Base-by-base conservation (phyloP, 2,113 vertebrate genomes). In the Tenrec ecaudatus region DNA sequence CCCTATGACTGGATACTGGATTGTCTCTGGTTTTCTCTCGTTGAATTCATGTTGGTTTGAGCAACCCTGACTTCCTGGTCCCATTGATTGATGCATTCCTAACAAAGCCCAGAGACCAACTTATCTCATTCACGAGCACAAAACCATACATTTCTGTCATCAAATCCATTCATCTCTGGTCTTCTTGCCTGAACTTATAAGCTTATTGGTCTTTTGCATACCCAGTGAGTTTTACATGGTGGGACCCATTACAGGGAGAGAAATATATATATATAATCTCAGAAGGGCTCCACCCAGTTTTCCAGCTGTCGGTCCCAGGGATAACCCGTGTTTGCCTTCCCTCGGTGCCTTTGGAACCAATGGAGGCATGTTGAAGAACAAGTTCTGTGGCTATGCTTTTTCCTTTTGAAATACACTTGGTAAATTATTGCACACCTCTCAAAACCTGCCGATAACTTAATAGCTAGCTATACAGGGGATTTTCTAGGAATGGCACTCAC, bases 181-280 rank as follows among this genome's bases (percentile, higher is more conserved):
- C 29, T 79, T 88, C 75, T 66, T 75, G 47, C 27, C 73, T 92
- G 14, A 4, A 40, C 40, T 40, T 40, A 40, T 40, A 40, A 40
- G 40, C 73, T 75, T 12, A 69, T 92, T 94, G 86, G 20, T 25
- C 58, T 84, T 92, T 95, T 86, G 38, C 69, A 43, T 47, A 17
- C 11, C 15, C 64, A 60, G 40, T 40, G 40, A 7, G 4, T 83
- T 31, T 87, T 58, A 69, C 66, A 36, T 1, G 57, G 58, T 22
- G 43, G 40, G 9, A n/a, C 31, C 33, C 3, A 68, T 53, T 68
- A 77, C 47, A 92, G 47, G 38, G 57, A n/a, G 29, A 57, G 90
- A 87, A 53, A 31, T 40, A 40, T 40, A 22, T 22, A 60, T 36
- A 33, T 6, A 40, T 73, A 88, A 71, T 64, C n/a, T n/a, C n/a